These are phyloP conservation scores for Garra rufa DNA, from an alignment of 2,113 vertebrate species.

Conservation along the genomic window DNA sequence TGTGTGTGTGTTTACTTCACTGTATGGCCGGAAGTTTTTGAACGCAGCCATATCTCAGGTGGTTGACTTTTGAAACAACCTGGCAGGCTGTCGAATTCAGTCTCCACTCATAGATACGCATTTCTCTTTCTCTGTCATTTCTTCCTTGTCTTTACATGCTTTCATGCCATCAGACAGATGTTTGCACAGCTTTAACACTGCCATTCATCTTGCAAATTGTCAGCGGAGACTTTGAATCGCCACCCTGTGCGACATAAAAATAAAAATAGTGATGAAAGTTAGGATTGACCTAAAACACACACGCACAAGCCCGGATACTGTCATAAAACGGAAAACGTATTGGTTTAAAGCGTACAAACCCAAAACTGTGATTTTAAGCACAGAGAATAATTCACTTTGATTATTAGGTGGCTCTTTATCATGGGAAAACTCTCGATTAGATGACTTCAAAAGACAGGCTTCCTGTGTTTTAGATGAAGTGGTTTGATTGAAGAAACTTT, in stretches of 20 bases:
- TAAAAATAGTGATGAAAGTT: not conserved
- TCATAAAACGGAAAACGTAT: not conserved
- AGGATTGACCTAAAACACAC: not conserved
- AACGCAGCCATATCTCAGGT: not conserved
- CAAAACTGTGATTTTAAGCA: constrained; percentile 16
- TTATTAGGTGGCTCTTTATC: not conserved
- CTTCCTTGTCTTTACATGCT: not conserved
- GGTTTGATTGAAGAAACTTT: not conserved
- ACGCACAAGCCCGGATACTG: not conserved
- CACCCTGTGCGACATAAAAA: not conserved
- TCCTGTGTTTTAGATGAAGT: not conserved
- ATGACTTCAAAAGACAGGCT: not conserved
- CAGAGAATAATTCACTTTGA: not conserved
- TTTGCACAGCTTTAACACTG: constrained; percentile 36
- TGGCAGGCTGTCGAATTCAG: not conserved
- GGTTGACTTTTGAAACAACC: not conserved
- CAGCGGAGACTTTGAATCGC: constrained; percentile 8
- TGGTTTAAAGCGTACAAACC: not conserved
- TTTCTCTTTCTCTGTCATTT: not conserved
- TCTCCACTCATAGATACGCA: not conserved
- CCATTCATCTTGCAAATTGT: constrained; percentile 6
- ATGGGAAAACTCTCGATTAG: not conserved
- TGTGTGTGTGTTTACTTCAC: not conserved
- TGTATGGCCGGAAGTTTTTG: not conserved
- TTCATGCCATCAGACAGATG: constrained; percentile 40